Evolutionary conservation across 1,140 invertebrate genomes (phyloP).

Genomic region (Chelonus insularis): DNA sequence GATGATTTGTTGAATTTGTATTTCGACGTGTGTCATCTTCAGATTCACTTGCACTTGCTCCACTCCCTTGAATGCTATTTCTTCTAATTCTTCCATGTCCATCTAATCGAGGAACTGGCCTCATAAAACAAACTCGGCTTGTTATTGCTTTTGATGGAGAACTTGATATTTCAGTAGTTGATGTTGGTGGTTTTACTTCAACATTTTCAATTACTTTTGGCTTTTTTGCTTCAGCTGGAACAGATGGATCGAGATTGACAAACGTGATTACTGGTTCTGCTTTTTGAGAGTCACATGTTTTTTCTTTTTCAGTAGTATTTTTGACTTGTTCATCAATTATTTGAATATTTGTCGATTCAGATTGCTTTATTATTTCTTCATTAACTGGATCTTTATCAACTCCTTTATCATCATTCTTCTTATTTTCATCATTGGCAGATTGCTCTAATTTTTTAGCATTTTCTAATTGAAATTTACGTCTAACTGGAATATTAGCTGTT

Average conservation of each 20-base stretch:
- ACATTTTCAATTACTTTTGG: not conserved
- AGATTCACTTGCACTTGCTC: conserved; percentile 55
- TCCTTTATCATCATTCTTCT: not conserved
- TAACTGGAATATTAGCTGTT: conserved; percentile 3
- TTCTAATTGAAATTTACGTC: not conserved
- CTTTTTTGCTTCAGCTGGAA: not conserved
- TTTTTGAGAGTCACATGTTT: no score
- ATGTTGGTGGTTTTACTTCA: not conserved
- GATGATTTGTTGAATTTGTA: conserved; percentile 6
- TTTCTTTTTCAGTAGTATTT: no score
- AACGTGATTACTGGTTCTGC: not conserved
- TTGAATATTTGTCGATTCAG: no score
- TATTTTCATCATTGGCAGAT: not conserved
- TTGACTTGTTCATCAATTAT: not conserved
- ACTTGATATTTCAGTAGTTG: not conserved
- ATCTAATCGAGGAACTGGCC: conserved; percentile 51
- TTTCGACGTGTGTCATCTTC: conserved; percentile 53
- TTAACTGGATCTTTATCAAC: no score
- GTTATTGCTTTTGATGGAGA: conserved; percentile 40
- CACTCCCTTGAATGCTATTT: conserved; percentile 58
- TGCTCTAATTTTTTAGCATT: not conserved
- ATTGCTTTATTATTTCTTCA: no score
- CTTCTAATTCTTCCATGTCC: conserved; percentile 50
- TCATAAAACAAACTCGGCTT: conserved; percentile 49
- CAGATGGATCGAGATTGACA: not conserved